Conservation (phyloP, 2,888 invertebrate genomes). For the Glomeris marginata region DNA sequence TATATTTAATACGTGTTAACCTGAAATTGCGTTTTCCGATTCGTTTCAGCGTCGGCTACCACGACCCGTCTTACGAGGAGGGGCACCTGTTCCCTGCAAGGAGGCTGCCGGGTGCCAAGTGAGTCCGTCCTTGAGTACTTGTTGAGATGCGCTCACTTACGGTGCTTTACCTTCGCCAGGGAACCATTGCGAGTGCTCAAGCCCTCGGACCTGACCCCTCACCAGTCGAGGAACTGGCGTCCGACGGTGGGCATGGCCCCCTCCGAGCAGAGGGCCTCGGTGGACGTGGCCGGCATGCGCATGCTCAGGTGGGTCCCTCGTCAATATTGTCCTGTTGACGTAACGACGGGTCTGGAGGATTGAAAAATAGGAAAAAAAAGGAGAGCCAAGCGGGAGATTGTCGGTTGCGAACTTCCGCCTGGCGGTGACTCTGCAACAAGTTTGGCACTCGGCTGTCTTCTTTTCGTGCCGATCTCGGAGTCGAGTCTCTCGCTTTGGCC, state of each 20-base stretch:
- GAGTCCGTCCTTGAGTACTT: slow-evolving; percentile 21
- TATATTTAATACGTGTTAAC: no score
- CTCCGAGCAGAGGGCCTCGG: slow-evolving; percentile 44
- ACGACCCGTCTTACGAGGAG: slow-evolving; percentile 60
- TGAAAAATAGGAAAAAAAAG: no score
- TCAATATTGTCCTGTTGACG: no score
- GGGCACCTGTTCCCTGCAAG: slow-evolving; percentile 64
- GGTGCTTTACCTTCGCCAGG: slow-evolving; percentile 26
- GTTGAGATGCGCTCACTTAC: no score
- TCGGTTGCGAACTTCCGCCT: no score
- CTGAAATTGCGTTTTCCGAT: no score
- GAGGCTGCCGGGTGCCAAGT: slow-evolving; percentile 37
- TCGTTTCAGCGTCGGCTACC: slow-evolving; percentile 44
- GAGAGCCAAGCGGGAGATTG: no score
- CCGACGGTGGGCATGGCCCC: slow-evolving; percentile 63
- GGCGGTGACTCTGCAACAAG: no score
- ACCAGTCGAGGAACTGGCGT: slow-evolving; percentile 41
- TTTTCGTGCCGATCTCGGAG: no score
- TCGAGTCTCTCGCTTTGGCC: no score
- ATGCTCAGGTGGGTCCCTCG: slow-evolving; percentile 41
- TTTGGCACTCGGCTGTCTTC: no score
- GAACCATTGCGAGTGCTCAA: slow-evolving; percentile 63
- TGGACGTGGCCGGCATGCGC: slow-evolving; percentile 56
- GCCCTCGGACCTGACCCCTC: slow-evolving; percentile 47
- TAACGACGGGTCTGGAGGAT: no score